Evolutionary conservation across 2,888 invertebrate species (phyloP), one percentile per base, ranked within the genome.

Genomic region (Odontothrips loti): DNA sequence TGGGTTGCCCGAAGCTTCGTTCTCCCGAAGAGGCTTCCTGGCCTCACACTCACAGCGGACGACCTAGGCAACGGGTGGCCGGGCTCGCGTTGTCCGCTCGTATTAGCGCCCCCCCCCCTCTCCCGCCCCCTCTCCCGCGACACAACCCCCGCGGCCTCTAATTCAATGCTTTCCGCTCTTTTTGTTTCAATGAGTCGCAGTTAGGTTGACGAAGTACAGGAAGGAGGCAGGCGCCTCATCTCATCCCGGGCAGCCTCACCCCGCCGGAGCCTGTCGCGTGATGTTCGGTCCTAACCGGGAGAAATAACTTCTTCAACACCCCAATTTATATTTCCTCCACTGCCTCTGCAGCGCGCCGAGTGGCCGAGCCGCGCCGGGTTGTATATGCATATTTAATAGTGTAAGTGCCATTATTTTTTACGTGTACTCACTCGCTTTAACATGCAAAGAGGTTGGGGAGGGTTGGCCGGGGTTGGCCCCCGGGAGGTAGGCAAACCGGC

Each of bases 331-430:
- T 12, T 75, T 75, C 68, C 68, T 27, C 23, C 27, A 75, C 27
- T n/a, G 68, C 68, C 68, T 27, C 23, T 8, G 23, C 68, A 23
- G 68, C 68, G 23, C 27, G 27, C 27, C 58, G 20, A 17, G 58
- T 12, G 23, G 68, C 68, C 68, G 68, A 23, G 68, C 23, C 4
- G 23, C 9, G 23, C 1, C 20, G 58, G 68, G 68, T 75, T 75
- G 68, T 75, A 75, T 75, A 75, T 75, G 68, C 68, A 75, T 75
- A 75, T 75, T 75, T 75, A 75, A 75, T 75, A 75, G 68, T 75
- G 68, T 75, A 75, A 75, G 68, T 23, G 68, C 68, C 68, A 75
- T 75, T 75, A 75, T 75, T 75, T 75, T 75, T 75, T 75, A 75
- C 27, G 68, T 75, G 68, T 75, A 75, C 68, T 75, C 68, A 58